Percentiles rank a stretch among this genome's conserved stretches.
These are phyloP conservation scores for Phalacrocorax carbo DNA, from an alignment of 2,113 vertebrate genomes.

Conservation along the genomic window DNA sequence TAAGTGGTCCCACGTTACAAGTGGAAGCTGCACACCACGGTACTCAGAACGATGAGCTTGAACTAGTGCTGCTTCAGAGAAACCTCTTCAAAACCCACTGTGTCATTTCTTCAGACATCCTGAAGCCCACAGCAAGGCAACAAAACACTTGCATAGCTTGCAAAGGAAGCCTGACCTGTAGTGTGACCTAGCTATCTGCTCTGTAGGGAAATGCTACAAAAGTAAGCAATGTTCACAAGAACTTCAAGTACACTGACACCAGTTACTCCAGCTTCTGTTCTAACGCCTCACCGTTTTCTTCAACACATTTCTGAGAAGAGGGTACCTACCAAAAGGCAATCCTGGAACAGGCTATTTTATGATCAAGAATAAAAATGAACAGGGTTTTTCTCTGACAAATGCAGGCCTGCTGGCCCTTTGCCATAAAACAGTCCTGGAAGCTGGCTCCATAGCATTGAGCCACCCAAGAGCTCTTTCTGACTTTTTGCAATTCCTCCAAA, in stretches of 20 bases:
- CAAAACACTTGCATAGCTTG: neutral
- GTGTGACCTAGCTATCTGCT: neutral
- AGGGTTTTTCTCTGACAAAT: neutral
- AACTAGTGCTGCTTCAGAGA: neutral
- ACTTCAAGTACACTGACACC: neutral
- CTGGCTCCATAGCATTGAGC: neutral
- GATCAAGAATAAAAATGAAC: neutral
- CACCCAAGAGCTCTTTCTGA: neutral
- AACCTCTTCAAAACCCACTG: neutral
- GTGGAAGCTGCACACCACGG: neutral
- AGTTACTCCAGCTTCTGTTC: neutral
- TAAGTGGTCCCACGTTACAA: neutral
- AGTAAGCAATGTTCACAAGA: rapidly evolving
- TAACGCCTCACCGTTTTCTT: neutral
- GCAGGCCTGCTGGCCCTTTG: neutral
- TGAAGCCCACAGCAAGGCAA: neutral
- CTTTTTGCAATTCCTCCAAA: neutral
- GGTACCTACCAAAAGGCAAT: neutral
- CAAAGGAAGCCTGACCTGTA: neutral
- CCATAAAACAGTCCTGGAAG: neutral
- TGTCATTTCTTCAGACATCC: neutral
- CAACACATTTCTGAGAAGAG: neutral
- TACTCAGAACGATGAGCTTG: neutral
- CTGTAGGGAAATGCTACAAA: neutral
- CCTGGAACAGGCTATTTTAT: neutral